phyloP scores from a whole-genome alignment of 2,113 vertebrate species.

The Nerophis lumbriciformis region DNA sequence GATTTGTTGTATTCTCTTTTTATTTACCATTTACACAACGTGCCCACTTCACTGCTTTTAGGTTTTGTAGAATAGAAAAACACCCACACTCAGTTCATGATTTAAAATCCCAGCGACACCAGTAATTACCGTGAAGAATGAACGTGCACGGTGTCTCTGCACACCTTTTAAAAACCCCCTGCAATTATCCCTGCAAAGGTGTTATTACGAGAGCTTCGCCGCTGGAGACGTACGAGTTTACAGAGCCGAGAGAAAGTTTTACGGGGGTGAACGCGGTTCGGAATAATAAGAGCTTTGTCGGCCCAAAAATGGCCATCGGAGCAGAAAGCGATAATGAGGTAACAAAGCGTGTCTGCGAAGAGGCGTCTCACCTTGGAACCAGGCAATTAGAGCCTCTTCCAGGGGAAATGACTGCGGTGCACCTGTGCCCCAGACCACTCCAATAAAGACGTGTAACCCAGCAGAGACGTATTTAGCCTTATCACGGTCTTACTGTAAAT shows the following conservation, averaged over 20 bases:
- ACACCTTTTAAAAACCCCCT: slow-evolving; percentile 16
- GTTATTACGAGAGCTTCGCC: slow-evolving; percentile 45
- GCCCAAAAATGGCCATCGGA: slow-evolving; percentile 35
- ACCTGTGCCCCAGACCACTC: slow-evolving; percentile 11
- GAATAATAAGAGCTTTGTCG: slow-evolving; percentile 48
- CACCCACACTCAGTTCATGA: neutral
- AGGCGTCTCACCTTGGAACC: slow-evolving; percentile 34
- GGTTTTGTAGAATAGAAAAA: too few relatives aligned
- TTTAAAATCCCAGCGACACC: neutral
- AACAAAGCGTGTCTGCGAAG: slow-evolving; percentile 25
- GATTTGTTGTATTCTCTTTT: too few relatives aligned
- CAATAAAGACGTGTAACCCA: slow-evolving; percentile 13
- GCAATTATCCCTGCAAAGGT: slow-evolving; percentile 27
- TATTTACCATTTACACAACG: too few relatives aligned
- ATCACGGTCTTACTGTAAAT: neutral
- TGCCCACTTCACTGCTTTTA: neutral
- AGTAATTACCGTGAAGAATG: slow-evolving; percentile 37
- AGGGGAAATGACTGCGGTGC: slow-evolving; percentile 13
- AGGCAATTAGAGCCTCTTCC: slow-evolving; percentile 30
- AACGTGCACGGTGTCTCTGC: slow-evolving; percentile 23
- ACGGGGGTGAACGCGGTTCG: slow-evolving; percentile 42
- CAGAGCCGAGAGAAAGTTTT: slow-evolving; percentile 36
- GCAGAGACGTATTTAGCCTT: neutral
- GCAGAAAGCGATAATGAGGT: slow-evolving; percentile 28
- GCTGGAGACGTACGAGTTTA: slow-evolving; percentile 39